phyloP scores from a whole-genome alignment of 2,113 vertebrate genomes.

The Glareola pratincola region DNA sequence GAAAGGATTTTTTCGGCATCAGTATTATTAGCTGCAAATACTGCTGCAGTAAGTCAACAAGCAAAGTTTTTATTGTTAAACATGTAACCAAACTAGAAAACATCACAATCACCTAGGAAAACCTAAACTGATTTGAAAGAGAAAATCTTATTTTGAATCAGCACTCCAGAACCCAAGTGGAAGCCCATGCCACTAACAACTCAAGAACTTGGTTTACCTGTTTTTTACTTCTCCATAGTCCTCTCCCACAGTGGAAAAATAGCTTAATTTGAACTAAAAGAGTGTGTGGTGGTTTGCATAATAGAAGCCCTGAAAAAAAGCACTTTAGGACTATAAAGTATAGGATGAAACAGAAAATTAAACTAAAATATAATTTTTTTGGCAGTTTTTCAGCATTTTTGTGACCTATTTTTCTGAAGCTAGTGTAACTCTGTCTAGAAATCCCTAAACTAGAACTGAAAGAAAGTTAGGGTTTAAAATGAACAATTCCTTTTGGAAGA shows the following conservation, averaged over 20 bases:
- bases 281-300: background rate
- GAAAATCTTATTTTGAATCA: background rate
- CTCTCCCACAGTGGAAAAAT: background rate
- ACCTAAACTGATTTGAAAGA: background rate
- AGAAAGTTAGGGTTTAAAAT: background rate
- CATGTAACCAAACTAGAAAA: background rate
- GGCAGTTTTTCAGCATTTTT: background rate
- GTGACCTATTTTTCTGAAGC: background rate
- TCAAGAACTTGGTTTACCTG: background rate
- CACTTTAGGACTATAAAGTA: background rate
- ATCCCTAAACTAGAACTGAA: background rate
- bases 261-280: background rate
- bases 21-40: background rate
- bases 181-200: background rate
- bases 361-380: background rate
- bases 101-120: background rate
- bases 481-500: background rate
- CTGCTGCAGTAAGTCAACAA: background rate
- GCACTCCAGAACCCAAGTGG: background rate
- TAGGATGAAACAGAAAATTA: background rate
- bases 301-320: background rate
- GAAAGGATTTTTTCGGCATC: background rate
- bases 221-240: background rate
- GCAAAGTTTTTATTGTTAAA: background rate
- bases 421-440: background rate